A percentile compares a stretch with the other conserved stretches of the same genome.
Evolutionary conservation across 2,797 vertebrate species (phyloP).

Genomic region (Neosilurus hyrtlii): DNA sequence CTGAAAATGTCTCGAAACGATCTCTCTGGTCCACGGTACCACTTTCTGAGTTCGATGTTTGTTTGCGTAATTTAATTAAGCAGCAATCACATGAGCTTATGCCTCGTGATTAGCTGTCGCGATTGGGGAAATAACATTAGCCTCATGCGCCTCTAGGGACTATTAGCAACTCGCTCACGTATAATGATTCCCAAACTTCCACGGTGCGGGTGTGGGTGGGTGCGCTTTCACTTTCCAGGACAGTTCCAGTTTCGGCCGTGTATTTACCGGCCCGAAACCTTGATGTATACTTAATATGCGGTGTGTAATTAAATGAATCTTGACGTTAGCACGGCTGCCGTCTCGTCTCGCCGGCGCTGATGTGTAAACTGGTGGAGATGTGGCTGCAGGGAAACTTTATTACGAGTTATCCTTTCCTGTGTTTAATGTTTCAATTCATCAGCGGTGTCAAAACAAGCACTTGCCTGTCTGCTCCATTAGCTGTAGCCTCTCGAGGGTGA

Average conservation of each 20-base stretch:
- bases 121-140: slow-evolving; percentile 43
- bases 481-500: slow-evolving; percentile 41
- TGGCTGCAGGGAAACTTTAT: slow-evolving; percentile 30
- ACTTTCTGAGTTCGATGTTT: slow-evolving; percentile 29
- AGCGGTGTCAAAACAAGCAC: slow-evolving; percentile 44
- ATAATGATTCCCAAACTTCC: slow-evolving; percentile 21
- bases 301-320: slow-evolving; percentile 16
- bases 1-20: neutral
- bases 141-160: slow-evolving; percentile 45
- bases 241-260: neutral
- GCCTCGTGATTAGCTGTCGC: slow-evolving; percentile 40
- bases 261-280: neutral
- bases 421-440: slow-evolving; percentile 52
- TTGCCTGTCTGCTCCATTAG: slow-evolving; percentile 46
- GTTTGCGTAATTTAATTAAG: slow-evolving; percentile 47
- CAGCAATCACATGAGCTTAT: slow-evolving; percentile 40
- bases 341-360: slow-evolving; percentile 13
- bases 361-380: slow-evolving; percentile 30
- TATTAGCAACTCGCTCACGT: slow-evolving; percentile 37
- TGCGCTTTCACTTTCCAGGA: slow-evolving; percentile 1
- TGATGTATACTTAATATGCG: neutral
- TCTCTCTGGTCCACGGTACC: neutral
- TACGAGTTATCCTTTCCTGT: slow-evolving; percentile 41
- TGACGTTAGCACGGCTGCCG: neutral
- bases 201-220: neutral